Conservation (phyloP, 1,140 invertebrate genomes). For the Drosophila sechellia region DNA sequence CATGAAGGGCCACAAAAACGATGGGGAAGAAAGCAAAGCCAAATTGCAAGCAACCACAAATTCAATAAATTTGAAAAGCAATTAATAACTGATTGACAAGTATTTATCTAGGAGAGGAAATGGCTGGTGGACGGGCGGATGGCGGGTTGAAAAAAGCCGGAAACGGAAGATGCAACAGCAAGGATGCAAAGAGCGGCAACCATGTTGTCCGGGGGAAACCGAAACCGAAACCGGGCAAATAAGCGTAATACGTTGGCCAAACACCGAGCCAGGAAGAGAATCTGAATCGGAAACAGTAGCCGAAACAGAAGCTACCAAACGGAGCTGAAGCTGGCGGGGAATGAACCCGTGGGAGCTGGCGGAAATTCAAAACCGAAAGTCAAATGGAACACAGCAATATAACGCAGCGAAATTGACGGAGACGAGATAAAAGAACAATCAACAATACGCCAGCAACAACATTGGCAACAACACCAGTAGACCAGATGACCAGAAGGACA, state of each 20-base stretch:
- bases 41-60: slow-evolving; percentile 63
- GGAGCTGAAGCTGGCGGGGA: slow-evolving; percentile 15
- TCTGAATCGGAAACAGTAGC: slow-evolving; percentile 8
- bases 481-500: not conserved
- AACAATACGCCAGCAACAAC: slow-evolving; percentile 68
- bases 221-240: slow-evolving; percentile 60
- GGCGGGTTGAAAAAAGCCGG: slow-evolving; percentile 40
- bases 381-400: slow-evolving; percentile 80
- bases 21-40: slow-evolving; percentile 41
- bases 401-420: slow-evolving; percentile 78
- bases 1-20: slow-evolving; percentile 17
- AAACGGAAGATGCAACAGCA: slow-evolving; percentile 23
- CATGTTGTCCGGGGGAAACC: slow-evolving; percentile 32
- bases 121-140: slow-evolving; percentile 33
- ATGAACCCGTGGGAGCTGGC: slow-evolving; percentile 49
- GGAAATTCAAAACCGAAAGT: slow-evolving; percentile 81
- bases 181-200: slow-evolving; percentile 38
- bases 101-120: slow-evolving; percentile 72
- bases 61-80: slow-evolving; percentile 83
- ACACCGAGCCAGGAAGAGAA: slow-evolving; percentile 38
- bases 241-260: slow-evolving; percentile 62
- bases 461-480: slow-evolving; percentile 7
- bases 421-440: slow-evolving; percentile 83
- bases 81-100: slow-evolving; percentile 83
- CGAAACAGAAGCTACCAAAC: not conserved